These are phyloP conservation scores for Sinopyrophorus schimmeli DNA, from an alignment of 2,888 invertebrate genomes.

Conservation along the genomic window DNA sequence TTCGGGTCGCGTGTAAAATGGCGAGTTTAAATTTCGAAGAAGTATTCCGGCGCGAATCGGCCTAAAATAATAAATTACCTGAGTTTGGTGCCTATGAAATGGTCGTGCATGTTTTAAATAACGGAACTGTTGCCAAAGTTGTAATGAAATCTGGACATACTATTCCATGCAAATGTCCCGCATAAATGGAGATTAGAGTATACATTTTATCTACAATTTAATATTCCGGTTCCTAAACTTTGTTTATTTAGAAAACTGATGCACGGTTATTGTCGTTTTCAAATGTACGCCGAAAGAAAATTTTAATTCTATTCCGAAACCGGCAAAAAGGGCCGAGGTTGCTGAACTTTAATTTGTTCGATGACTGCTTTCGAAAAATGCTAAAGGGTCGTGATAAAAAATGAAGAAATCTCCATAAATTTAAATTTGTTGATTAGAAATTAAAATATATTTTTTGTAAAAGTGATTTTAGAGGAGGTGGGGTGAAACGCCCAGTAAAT, in stretches of 20 bases:
- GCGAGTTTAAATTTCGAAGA: neutral
- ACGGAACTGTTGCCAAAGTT: conserved; percentile 38
- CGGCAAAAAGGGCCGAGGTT: too few relatives aligned
- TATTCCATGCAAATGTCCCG: conserved; percentile 14
- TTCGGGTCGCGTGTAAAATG: neutral
- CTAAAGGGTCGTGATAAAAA: too few relatives aligned
- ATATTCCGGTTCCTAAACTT: conserved; percentile 18
- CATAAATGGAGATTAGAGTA: conserved; percentile 23
- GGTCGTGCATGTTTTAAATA: conserved; percentile 9
- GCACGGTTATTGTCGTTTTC: conserved; percentile 6
- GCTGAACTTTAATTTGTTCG: too few relatives aligned
- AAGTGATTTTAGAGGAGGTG: too few relatives aligned
- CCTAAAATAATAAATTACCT: neutral
- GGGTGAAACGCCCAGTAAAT: too few relatives aligned
- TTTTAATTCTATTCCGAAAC: neutral
- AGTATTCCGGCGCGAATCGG: neutral
- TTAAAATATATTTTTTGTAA: too few relatives aligned
- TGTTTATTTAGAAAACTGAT: conserved; percentile 12
- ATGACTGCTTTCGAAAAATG: too few relatives aligned
- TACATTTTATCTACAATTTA: conserved; percentile 20
- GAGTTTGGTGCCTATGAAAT: conserved; percentile 1
- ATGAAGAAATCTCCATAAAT: too few relatives aligned
- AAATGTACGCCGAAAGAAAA: neutral
- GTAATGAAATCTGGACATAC: conserved; percentile 37
- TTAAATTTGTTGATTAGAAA: too few relatives aligned